phyloP scores from a whole-genome alignment of 1,140 invertebrate genomes.

The Hylaeus volcanicus region DNA sequence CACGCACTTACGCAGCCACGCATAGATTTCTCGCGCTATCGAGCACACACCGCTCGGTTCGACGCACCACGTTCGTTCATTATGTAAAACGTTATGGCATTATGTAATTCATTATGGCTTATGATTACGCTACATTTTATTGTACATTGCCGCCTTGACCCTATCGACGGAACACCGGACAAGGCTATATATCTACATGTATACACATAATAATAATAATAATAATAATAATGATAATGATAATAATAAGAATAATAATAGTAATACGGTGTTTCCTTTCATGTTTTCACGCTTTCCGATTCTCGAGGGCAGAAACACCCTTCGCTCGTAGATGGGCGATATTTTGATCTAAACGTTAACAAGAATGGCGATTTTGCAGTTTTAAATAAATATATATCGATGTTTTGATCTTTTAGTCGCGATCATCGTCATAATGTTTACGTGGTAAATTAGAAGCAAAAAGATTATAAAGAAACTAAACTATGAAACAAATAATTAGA shows the following conservation, averaged over 20 bases:
- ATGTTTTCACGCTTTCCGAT: not conserved
- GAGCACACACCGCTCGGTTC: constrained; percentile 55
- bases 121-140: constrained; percentile 72
- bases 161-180: constrained; percentile 24
- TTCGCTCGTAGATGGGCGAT: too few relatives aligned
- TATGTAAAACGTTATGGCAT: constrained; percentile 79
- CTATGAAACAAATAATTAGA: too few relatives aligned
- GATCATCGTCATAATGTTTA: too few relatives aligned
- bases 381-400: too few relatives aligned
- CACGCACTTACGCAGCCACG: constrained; percentile 25
- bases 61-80: constrained; percentile 63
- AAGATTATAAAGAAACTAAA: too few relatives aligned
- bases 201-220: too few relatives aligned
- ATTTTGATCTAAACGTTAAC: too few relatives aligned
- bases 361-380: too few relatives aligned
- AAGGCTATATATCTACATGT: constrained; percentile 33
- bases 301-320: not conserved
- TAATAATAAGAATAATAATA: too few relatives aligned
- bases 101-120: constrained; percentile 80
- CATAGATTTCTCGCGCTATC: constrained; percentile 37
- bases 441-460: too few relatives aligned
- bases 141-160: constrained; percentile 74
- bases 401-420: too few relatives aligned
- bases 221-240: too few relatives aligned
- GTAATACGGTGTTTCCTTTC: constrained; percentile 11